phyloP scores from a whole-genome alignment of 2,888 invertebrate species.

The Lasioglossum marginatum region DNA sequence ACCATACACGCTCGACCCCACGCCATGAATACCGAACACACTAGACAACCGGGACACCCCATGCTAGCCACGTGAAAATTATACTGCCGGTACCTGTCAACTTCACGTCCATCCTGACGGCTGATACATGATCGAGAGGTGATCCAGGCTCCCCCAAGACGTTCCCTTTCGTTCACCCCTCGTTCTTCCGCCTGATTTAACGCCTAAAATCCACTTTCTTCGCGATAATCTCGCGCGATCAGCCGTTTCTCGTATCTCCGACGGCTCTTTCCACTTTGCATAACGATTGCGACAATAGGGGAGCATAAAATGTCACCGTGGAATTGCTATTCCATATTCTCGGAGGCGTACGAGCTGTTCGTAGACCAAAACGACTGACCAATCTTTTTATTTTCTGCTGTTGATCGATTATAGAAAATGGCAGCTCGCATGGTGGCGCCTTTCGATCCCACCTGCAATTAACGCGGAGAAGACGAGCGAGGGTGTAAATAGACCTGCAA shows the following conservation, averaged over 20 bases:
- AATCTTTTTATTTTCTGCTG: neutral
- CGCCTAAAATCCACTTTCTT: neutral
- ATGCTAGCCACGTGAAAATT: slow-evolving; percentile 58
- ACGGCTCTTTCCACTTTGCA: neutral
- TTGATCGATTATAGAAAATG: neutral
- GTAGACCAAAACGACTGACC: neutral
- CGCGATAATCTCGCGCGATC: neutral
- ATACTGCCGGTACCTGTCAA: slow-evolving; percentile 49
- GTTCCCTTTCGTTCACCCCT: neutral
- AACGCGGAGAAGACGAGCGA: neutral
- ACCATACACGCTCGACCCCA: slow-evolving; percentile 47
- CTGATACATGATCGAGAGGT: slow-evolving; percentile 33
- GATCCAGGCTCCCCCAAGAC: neutral
- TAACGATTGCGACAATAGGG: neutral
- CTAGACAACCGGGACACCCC: slow-evolving; percentile 24
- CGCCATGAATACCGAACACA: slow-evolving; percentile 25
- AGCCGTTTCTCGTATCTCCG: neutral
- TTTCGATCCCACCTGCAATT: neutral
- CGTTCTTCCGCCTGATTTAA: neutral
- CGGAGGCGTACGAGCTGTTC: neutral
- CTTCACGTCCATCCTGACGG: slow-evolving; percentile 10
- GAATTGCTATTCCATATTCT: neutral
- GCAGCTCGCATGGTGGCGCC: neutral
- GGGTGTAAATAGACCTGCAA: neutral
- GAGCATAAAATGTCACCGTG: neutral